Base-by-base conservation (phyloP, 2,888 invertebrate species). In the Tineola bisselliella region DNA sequence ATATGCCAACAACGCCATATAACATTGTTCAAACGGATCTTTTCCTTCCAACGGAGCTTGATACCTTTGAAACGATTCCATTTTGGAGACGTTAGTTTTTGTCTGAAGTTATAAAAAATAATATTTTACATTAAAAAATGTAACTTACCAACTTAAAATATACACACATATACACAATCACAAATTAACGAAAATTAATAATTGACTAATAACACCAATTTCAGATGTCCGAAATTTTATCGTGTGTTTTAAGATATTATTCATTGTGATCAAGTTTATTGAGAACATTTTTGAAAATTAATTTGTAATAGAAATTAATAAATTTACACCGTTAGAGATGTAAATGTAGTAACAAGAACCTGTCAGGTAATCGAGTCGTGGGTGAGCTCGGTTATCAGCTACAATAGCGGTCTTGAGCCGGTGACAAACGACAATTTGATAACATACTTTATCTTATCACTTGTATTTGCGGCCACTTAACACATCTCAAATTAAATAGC, bases 1-100 rank as follows among this genome's bases (percentile, higher is more conserved):
- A 99, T 96, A 83, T 98, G 98, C 98, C 99, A 99, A 80, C 99
- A 99, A 78, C 99, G 91, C 99, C 99, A 99, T 75, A 99, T 99
- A 69, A 99, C 97, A 87, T 99, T 99, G 91, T 99, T 99, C 71
- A 99, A 88, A 69, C 99, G 92, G 74, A 99, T 98, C 88, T 99
- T 98, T 89, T 99, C 99, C 86, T 99, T 99, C 94, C 98, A 97
- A 71, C 96, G 91, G 65, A 99, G 88, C 72, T 98, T 93, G 73
- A 99, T 93, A 66, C 99, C 99, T 88, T 98, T 97, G 90, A 99
- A 99, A 75, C 97, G 93, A 88, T 99, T 99, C 99, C 99, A 99
- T 91, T 99, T 98, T 65, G 99, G 99, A 65, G 99, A 99, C 63
- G 99, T 98, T 84, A 99, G 88, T 89, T 98, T 98, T 89, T 98